Percentiles rank a stretch among this genome's conserved stretches.
Conservation (phyloP, 2,888 invertebrate genomes). For the Tipula helvola region DNA sequence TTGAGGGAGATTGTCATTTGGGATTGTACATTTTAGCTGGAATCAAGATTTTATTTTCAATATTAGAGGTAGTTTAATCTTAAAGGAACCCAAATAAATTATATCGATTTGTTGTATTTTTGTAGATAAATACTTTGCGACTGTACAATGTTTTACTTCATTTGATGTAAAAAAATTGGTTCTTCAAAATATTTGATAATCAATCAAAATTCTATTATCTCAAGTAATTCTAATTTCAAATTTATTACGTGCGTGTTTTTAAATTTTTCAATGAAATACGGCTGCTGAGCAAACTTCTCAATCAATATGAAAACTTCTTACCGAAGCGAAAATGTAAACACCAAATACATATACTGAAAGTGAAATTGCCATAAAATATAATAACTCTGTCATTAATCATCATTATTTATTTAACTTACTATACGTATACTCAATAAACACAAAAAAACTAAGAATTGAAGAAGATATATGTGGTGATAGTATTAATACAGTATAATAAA, state of each 20-base stretch:
- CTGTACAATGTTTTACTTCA: not conserved
- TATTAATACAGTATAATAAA: not conserved
- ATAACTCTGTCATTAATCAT: not conserved
- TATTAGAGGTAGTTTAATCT: too few species aligned
- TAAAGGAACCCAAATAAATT: too few species aligned
- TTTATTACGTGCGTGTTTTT: not conserved
- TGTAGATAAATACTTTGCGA: not conserved
- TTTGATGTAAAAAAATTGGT: not conserved
- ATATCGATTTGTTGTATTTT: too few species aligned
- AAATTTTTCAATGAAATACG: not conserved
- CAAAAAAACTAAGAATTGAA: not conserved
- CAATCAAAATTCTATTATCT: not conserved
- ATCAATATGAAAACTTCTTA: not conserved
- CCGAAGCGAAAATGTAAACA: not conserved
- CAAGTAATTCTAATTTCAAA: not conserved
- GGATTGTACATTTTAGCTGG: too few species aligned
- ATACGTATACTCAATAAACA: not conserved
- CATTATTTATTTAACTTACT: not conserved
- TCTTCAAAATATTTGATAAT: not conserved
- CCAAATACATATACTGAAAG: not conserved
- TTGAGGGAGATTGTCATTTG: too few species aligned
- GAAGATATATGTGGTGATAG: not conserved
- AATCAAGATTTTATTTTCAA: too few species aligned
- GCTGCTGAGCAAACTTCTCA: not conserved
- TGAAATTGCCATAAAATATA: not conserved